Evolutionary conservation across 2,113 vertebrate genomes (phyloP), one percentile per base, ranked within the genome.

Genomic region (Raphicerus campestris): DNA sequence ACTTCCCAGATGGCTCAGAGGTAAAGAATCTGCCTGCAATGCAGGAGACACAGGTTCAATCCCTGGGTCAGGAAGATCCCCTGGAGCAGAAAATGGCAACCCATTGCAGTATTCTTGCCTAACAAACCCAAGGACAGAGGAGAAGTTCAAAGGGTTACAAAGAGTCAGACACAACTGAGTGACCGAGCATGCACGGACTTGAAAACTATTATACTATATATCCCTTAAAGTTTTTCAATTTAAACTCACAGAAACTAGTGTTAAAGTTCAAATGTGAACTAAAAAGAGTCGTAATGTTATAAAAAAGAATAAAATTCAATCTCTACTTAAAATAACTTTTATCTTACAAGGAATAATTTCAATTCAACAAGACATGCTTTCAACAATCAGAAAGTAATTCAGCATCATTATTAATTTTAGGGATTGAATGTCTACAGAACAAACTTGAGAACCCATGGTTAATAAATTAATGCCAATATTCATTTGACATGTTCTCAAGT

Each of bases 301-400:
- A 93, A 89, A 84, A 89, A 60, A 28, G 58, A 92, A 88, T 11
- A 47, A 94, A 97, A 77, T 51, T 81, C 53, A 83, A 42, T 66
- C 16, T 94, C 30, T 96, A 92, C n/a, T 88, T 85, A 93, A 92
- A 96, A 51, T n/a, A 75, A 84, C 61, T 82, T 83, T 92, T 63
- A 2, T 89, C 45, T 91, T 73, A 93, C 1, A 84, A 19, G n/a
- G 35, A 95, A 49, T 92, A 66, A 91, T 75, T 93, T 93, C 32
- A 87, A 6, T 75, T 96, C 11, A 81, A 45, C 80, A 94, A 89
- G 86, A 96, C 39, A 85, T 9, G 49, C 75, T 90, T 88, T 85
- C 58, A 92, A 90, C 58, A 81, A 87, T 56, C 10, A 78, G 49
- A 45, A 92, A 81, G 94, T 70, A 93, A 56, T 82, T 94, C 17